Conservation (phyloP, 37 sponge, comb jelly and placozoan genomes). For the Axinella damicornis region DNA sequence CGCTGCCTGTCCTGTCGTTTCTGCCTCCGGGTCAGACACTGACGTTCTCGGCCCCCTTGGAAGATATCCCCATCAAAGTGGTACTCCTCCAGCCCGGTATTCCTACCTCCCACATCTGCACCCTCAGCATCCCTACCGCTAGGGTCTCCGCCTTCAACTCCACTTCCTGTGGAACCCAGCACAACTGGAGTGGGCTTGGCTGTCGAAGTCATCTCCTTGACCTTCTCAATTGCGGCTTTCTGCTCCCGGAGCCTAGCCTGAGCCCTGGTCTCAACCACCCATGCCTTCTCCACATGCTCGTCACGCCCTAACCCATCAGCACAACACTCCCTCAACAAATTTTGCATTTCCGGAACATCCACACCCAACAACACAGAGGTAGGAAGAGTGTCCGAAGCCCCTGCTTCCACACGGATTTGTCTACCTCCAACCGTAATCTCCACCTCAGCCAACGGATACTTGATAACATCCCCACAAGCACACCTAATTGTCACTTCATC, state of each 20-base stretch:
- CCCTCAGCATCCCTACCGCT: neutral
- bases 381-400: slow-evolving; percentile 45
- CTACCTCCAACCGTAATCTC: slow-evolving; percentile 11
- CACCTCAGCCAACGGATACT: slow-evolving; percentile 39
- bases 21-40: no score
- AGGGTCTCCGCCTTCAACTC: neutral
- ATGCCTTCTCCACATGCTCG: slow-evolving; percentile 2
- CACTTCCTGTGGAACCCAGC: no score
- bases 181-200: neutral
- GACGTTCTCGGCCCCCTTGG: no score
- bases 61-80: no score
- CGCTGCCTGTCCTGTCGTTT: no score
- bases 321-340: no score
- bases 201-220: neutral
- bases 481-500: slow-evolving; percentile 51
- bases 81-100: no score
- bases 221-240: neutral
- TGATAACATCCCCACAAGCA: slow-evolving; percentile 48
- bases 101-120: no score
- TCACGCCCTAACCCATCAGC: neutral
- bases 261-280: slow-evolving; percentile 20
- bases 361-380: slow-evolving; percentile 39
- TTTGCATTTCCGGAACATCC: slow-evolving; percentile 36
- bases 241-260: neutral
- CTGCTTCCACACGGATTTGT: slow-evolving; percentile 20